Base-by-base conservation (phyloP, 2,888 invertebrate species). In the Euclidia mi region DNA sequence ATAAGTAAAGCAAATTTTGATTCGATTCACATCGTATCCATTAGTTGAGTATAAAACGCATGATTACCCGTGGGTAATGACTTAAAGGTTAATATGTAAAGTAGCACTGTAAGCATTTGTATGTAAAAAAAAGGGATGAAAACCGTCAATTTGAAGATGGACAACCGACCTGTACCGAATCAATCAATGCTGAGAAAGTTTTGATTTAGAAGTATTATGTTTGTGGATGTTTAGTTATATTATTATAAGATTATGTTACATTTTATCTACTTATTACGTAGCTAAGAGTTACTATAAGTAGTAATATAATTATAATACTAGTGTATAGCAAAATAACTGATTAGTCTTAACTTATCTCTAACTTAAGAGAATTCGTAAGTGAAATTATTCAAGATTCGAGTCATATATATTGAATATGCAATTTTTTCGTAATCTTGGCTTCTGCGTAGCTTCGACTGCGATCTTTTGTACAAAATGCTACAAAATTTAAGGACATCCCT, bases 381-480 rank as follows among this genome's bases (percentile, higher is more conserved):
- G 41, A 60, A 43, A 55, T 55, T 40, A 52, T 56, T 65, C 48
- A 51, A 71, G 49, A 70, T 55, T 62, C 53, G 20, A 70, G 34
- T 59, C 52, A 59, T 63, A 73, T 66, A 47, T 60, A 60, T 53
- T 62, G 50, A 59, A 69, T 62, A 65, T 69, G 50, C 53, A 67
- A 64, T 46, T 49, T 66, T 56, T 42, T 70, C 56, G 43, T 44
- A 59, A 57, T 55, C 40, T 49, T 49, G 60, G 60, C 63, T 58
- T 55, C 25, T 35, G 41, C 7, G 20, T 32, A 41, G 60, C 63
- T 56, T 51, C 11, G 55, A 63, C 45, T 52, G 50, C 57, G 42
- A 56, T 15, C 40, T 67, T 72, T 71, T 66, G 53, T 70, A 70
- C 28, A 40, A 43, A 56, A 40, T 28, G 32, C 25, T 49, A 44